Evolutionary conservation across 2,888 invertebrate species (phyloP), one percentile per base, ranked within the genome.

Genomic region (Hermaeophaga mercurialis): DNA sequence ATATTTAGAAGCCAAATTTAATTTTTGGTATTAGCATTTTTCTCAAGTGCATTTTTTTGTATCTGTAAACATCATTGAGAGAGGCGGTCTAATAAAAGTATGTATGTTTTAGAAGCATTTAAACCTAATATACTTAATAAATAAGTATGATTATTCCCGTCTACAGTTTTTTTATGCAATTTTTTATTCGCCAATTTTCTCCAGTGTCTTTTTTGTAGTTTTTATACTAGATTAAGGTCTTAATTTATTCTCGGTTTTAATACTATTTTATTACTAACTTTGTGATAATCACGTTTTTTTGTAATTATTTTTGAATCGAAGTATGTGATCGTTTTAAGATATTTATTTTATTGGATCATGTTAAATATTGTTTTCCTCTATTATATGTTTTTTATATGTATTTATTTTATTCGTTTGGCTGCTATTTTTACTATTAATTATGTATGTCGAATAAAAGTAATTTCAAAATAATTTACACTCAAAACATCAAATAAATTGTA

Each of bases 251-350:
- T 56, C 19, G 12, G 19, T 45, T 53, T 31, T 53, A 48, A 58
- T 52, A 41, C 18, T 48, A 52, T 56, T 56, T 59, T 49, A 47
- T 62, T 57, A 59, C 52, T 60, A 59, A 55, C 61, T 58, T 63
- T 62, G 59, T 61, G 59, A 64, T 62, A 58, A 49, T 58, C 58
- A 54, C 57, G 43, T 48, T 54, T 58, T 46, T 62, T 49, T 57
- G 53, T 22, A 47, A 50, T 47, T 56, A 57, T 39, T 55, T 61
- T 54, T 48, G 17, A 54, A 56, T 52, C 41, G 39, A 57, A 63
- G 47, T 58, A 57, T 64, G 59, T 43, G 43, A 43, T 43, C 22
- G 43, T 24, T 43, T 43, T 24, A 43, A 5, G 3, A 9, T 7
- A 6, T 43, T 43, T 43, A 41, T 24, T 43, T 41, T 43, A 43